A percentile compares a stretch with the other conserved stretches of the same genome.
phyloP scores from a whole-genome alignment of 2,888 invertebrate genomes.

The Tethea ocularis region DNA sequence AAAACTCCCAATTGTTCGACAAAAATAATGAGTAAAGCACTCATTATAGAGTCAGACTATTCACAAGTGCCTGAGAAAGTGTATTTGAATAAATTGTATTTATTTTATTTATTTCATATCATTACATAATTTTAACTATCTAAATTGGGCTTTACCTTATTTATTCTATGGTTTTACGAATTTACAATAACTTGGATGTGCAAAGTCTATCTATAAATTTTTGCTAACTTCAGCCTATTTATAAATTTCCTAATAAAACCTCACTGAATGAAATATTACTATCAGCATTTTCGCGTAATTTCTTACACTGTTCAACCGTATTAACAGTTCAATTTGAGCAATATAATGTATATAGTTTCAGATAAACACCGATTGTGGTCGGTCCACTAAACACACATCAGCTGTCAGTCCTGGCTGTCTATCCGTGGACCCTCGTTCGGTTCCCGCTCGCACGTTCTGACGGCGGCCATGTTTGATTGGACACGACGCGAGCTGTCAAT shows the following conservation, averaged over 20 bases:
- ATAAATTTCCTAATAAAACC: neutral
- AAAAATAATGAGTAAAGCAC: no score
- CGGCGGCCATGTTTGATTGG: conserved; percentile 18
- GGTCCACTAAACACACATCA: conserved; percentile 16
- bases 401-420: conserved; percentile 16
- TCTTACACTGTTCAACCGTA: neutral
- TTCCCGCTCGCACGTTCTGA: conserved; percentile 17
- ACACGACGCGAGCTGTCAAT: conserved; percentile 32
- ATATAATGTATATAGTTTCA: conserved; percentile 24
- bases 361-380: conserved; percentile 11
- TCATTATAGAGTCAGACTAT: no score
- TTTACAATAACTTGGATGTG: no score
- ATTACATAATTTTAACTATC: no score
- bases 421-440: conserved; percentile 32
- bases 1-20: no score
- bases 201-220: no score
- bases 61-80: neutral
- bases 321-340: conserved; percentile 13
- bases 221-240: no score
- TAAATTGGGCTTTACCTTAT: no score
- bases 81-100: no score
- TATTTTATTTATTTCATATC: neutral
- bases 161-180: no score
- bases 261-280: neutral
- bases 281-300: neutral